Conservation (phyloP, 2,797 vertebrate species). For the Chaetodon trifasciatus region DNA sequence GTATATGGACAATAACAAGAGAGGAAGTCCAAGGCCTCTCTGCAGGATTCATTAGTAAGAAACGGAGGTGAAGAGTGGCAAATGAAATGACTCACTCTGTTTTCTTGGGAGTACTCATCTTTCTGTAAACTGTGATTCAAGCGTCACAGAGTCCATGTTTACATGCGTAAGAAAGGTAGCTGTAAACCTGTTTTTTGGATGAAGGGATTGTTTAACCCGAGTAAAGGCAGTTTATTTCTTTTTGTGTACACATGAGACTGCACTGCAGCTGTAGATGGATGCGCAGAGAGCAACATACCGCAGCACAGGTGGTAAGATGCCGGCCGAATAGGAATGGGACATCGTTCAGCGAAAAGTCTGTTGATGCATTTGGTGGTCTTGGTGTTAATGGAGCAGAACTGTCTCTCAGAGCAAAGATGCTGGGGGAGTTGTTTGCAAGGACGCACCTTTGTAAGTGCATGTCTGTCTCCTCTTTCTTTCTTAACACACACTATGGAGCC, state of each 20-base stretch:
- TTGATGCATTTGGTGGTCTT: constrained; percentile 1
- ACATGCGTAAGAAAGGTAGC: background rate
- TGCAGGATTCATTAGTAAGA: constrained; percentile 8
- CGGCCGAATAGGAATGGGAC: background rate
- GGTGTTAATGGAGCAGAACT: constrained; percentile 21
- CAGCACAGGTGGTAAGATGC: background rate
- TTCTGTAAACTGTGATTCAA: background rate
- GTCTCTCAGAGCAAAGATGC: constrained; percentile 15
- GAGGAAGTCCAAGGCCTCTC: background rate
- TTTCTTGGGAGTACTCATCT: background rate
- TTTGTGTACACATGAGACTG: background rate
- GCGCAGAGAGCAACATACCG: background rate
- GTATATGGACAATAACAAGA: background rate
- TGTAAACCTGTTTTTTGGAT: background rate
- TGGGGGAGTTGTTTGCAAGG: constrained; percentile 16
- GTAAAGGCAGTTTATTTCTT: background rate
- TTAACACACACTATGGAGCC: background rate
- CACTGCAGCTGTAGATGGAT: background rate
- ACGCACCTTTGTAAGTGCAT: background rate
- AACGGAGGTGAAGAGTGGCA: background rate
- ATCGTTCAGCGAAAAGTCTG: background rate
- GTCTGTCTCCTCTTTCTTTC: background rate
- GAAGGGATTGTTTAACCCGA: background rate
- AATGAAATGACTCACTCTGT: constrained; percentile 6
- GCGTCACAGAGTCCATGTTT: background rate